Percentiles rank a stretch among this genome's conserved stretches.
phyloP scores from a whole-genome alignment of 2,113 vertebrate genomes.

The Brachypodius melanocephalos region DNA sequence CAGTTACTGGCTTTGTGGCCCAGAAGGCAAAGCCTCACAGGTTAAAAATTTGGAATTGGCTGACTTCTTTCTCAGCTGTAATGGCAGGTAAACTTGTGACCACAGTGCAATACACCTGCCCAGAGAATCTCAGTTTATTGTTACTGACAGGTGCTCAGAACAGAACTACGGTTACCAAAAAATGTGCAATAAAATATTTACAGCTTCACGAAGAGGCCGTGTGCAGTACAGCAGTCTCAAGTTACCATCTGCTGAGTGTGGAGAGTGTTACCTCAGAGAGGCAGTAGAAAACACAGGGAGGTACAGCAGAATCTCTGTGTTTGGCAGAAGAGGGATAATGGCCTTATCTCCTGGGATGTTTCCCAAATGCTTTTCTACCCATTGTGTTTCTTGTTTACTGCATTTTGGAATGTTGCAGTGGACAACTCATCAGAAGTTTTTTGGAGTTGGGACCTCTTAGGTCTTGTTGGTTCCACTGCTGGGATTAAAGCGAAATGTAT shows the following conservation, averaged over 20 bases:
- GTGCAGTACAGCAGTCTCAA: neutral
- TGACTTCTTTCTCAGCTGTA: neutral
- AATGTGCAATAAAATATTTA: neutral
- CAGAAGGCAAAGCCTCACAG: neutral
- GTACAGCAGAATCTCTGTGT: rapidly evolving
- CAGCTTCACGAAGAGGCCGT: neutral
- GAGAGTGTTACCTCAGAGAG: rapidly evolving
- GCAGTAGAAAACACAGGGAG: rapidly evolving
- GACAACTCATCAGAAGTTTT: neutral
- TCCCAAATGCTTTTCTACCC: neutral
- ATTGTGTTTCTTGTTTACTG: neutral
- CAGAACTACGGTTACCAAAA: neutral
- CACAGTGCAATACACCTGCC: neutral
- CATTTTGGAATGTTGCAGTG: neutral
- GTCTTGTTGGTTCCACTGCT: neutral
- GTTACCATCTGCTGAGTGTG: neutral
- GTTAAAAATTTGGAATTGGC: neutral
- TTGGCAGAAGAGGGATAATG: neutral
- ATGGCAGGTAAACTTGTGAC: neutral
- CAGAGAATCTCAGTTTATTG: neutral
- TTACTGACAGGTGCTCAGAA: neutral
- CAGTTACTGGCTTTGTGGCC: neutral
- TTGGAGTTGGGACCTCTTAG: neutral
- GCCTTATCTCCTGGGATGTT: neutral
- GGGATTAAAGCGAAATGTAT: neutral